Evolutionary conservation across 2,888 invertebrate genomes (phyloP), one percentile per base, ranked within the genome.

Genomic region (Pharmacophagus antenor): DNA sequence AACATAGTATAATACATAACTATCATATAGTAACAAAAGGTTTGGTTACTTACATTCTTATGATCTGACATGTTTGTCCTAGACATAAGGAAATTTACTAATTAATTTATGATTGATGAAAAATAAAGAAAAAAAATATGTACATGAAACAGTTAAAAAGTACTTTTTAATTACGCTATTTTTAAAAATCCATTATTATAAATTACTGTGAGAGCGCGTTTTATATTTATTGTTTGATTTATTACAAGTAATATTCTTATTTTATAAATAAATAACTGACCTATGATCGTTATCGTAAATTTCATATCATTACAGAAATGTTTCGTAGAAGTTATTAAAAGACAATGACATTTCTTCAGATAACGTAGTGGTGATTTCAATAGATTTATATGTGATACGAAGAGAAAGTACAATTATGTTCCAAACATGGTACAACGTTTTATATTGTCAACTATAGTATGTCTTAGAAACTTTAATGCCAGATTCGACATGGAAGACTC

Each of bases 341-440:
- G 31, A 31, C 12, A 31, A 31, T 31, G 12, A 10, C 12, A 31
- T 31, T 31, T 31, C 31, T 31, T 3, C 15, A 3, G 31, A 31
- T 31, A 31, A 31, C 17, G 21, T 52, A 12, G 37, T 48, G 37
- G n/a, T 17, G 22, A 22, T 41, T 58, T 58, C 58, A 53, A 53
- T 41, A 41, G 41, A n/a, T 47, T 37, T 25, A 44, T 48, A 27
- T 48, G 27, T n/a, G 42, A 53, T 48, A 37, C 42, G 17, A 25
- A 27, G 48, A 21, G 48, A 25, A 53, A 15, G 21, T 20, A 21
- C 25, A 23, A 47, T 20, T 20, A 18, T 20, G 21, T 42, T 49
- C 59, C 54, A 31, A 59, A 59, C 18, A 59, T 54, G 59, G 59
- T 42, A 20, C n/a, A 15, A 42, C 44, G 27, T 58, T 58, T 52